Base-by-base conservation (phyloP, 1,140 invertebrate genomes). In the Drosophila ambigua region DNA sequence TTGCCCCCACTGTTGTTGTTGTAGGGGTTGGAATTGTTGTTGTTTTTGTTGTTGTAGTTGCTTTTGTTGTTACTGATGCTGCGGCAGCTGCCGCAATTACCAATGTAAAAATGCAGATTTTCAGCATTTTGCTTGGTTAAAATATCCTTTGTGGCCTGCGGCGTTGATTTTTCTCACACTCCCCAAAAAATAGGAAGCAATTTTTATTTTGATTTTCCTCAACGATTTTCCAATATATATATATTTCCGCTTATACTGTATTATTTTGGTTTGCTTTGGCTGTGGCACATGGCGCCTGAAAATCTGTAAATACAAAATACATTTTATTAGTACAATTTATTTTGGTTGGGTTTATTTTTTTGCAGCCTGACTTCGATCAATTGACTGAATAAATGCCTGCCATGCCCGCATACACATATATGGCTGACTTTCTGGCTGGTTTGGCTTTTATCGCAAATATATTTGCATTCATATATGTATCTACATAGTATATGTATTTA, bases 71-170 rank as follows among this genome's bases (percentile, higher is more conserved):
- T 62, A 58, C 45, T 15, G 53, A 57, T 46, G 71, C 52, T 13
- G 50, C 59, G 15, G 63, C 64, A 53, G 66, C 65, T 44, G 62
- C 74, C 57, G 65, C 68, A 76, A 90, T 88, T 88, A 80, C 69
- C 77, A 81, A 78, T 81, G 74, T 84, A 72, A 88, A 84, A 80
- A 88, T 81, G 77, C 77, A 90, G 52, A 90, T 78, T 88, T 88
- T 90, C 54, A 71, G 52, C 82, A 85, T 85, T 81, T 81, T 81
- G 59, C 64, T 74, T 28, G 45, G 24, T 69, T 43, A 49, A 23
- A 49, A 46, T 43, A 49, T 45, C 23, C 28, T 64, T 55, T 67
- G 5, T 13, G 39, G 23, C 9, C 39, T 20, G n/a, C 16, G 26
- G 20, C 16, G 24, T 45, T 63, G 53, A 45, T 26, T 46, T 64